A percentile compares a stretch with the other conserved stretches of the same genome.
Conservation (phyloP, 2,113 vertebrate species). For the Deroptyus accipitrinus region DNA sequence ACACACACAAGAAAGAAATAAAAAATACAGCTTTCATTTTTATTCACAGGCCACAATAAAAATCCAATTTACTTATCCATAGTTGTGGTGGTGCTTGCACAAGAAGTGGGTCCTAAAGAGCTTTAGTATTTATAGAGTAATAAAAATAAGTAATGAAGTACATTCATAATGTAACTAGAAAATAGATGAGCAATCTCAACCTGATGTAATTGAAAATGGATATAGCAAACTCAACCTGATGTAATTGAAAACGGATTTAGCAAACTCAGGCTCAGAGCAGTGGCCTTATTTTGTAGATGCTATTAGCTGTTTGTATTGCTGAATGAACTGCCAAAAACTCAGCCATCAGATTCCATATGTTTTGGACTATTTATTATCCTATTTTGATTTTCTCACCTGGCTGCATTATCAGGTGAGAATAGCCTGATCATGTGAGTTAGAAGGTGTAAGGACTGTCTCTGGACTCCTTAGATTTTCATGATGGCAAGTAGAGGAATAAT, state of each 20-base stretch:
- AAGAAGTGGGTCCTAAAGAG: background rate
- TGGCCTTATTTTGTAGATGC: background rate
- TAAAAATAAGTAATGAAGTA: conserved; percentile 20
- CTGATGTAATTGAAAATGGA: background rate
- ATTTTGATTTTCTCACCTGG: background rate
- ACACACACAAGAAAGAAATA: background rate
- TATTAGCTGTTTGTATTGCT: background rate
- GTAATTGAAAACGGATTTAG: conserved; percentile 13
- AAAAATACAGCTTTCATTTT: background rate
- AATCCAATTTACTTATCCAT: background rate
- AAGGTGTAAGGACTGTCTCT: background rate
- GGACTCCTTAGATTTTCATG: background rate
- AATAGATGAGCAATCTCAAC: background rate
- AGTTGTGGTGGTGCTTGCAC: background rate
- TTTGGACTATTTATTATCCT: background rate
- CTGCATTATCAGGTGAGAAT: background rate
- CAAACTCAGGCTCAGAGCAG: background rate
- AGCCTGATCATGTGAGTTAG: background rate
- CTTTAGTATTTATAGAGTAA: background rate
- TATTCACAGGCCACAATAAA: background rate
- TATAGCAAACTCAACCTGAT: background rate
- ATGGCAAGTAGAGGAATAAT: background rate
- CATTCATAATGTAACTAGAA: background rate
- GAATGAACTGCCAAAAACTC: background rate
- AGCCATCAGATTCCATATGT: background rate